Evolutionary conservation across 2,797 vertebrate genomes (phyloP).

Genomic region (Thamnophis elegans): DNA sequence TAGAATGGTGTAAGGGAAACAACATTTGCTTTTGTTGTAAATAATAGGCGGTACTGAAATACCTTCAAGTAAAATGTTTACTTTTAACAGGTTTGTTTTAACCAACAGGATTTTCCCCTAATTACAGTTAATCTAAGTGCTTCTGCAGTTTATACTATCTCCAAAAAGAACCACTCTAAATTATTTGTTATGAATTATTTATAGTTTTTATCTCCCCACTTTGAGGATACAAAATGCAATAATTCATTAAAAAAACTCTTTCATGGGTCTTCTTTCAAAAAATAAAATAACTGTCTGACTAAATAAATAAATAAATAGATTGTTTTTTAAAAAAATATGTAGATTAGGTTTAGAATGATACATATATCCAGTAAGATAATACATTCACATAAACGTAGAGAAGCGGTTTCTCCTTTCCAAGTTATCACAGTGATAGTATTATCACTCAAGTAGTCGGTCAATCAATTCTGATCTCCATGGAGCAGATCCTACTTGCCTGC

Average conservation of each 20-base stretch:
- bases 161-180: background rate
- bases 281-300: background rate
- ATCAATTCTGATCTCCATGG: background rate
- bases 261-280: background rate
- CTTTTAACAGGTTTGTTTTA: background rate
- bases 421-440: background rate
- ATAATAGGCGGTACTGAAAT: background rate
- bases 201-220: background rate
- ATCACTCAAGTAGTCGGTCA: background rate
- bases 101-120: background rate
- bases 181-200: background rate
- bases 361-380: background rate
- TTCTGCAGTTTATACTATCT: background rate
- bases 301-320: no score
- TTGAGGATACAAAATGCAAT: background rate
- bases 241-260: background rate
- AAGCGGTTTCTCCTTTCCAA: background rate
- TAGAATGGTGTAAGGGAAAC: background rate
- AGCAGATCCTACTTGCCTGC: background rate
- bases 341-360: background rate
- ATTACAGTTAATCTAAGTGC: background rate
- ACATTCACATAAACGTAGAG: background rate
- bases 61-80: background rate
- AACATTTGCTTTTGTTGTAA: background rate
- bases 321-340: background rate